Evolutionary conservation across 2,113 vertebrate species (phyloP), one percentile per base, ranked within the genome.

Genomic region (Chitala chitala): DNA sequence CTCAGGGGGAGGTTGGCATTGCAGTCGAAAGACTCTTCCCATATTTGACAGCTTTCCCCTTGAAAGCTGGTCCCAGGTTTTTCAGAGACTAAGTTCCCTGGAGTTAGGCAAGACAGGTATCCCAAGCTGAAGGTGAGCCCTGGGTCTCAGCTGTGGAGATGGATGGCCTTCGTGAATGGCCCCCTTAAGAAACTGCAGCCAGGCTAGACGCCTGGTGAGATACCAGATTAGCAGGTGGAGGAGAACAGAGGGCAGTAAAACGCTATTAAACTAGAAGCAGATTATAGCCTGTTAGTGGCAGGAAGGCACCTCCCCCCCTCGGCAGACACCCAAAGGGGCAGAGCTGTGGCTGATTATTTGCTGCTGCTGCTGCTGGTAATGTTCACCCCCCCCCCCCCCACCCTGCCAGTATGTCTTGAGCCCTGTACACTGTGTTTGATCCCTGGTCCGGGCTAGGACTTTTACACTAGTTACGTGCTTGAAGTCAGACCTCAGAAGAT

Each of bases 261-360:
- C n/a, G 29, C 72, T 54, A 56, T 65, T 71, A 81, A 81, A 80
- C 78, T 72, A 80, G 76, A 82, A 78, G 73, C 74, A 80, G 75
- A 76, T 73, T 69, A 68, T 65, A 74, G 69, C 71, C 70, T 71
- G 77, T 82, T 79, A 84, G 73, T 33, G 51, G 33, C 50, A 42
- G 65, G 50, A 8, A 31, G 40, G 26, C 26, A 22, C 76, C 55
- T 29, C 55, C 26, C 17, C 55, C 31, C 55, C 55, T 10, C 29
- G 33, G 44, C 1, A 10, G 56, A 26, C 29, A 24, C 56, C 56
- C 56, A 26, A 36, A 31, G 20, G 56, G 56, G 56, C 26, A 59
- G 56, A 59, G 56, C 56, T 59, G 56, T 8, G 33, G 13, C 56
- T 31, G 22, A 59, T 59, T 59, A 59, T 59, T 29, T 29, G 10